phyloP scores from a whole-genome alignment of 1,140 invertebrate species.

The Ylistrum balloti region DNA sequence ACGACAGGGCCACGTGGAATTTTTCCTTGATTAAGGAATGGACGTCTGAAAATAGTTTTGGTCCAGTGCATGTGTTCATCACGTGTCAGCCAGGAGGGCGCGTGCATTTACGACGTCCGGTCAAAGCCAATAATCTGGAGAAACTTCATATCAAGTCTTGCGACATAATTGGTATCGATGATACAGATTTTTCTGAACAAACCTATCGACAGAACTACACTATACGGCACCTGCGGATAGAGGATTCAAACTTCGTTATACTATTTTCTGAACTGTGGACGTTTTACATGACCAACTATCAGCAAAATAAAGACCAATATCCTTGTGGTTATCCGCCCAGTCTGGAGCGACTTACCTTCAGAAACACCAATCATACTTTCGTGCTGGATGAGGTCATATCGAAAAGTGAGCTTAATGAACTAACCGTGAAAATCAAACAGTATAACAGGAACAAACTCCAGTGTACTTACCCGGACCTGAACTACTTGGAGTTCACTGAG shows the following conservation, averaged over 20 bases:
- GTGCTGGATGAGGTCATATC: background rate
- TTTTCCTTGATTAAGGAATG: background rate
- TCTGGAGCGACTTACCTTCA: background rate
- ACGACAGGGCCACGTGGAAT: background rate
- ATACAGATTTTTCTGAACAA: background rate
- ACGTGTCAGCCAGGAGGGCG: background rate
- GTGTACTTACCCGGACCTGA: background rate
- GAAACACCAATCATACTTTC: background rate
- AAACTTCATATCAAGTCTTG: background rate
- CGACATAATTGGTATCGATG: background rate
- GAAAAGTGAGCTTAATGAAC: background rate
- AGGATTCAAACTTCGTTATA: background rate
- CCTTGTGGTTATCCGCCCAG: background rate
- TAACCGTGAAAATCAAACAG: background rate
- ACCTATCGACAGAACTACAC: background rate
- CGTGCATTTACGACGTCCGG: background rate
- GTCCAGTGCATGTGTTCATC: constrained; percentile 6
- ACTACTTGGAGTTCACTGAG: background rate
- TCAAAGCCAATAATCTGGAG: background rate
- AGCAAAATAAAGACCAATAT: background rate
- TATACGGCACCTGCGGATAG: background rate
- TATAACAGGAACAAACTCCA: background rate
- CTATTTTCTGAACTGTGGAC: background rate
- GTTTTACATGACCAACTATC: background rate
- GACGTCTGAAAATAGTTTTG: background rate